Evolutionary conservation across 2,888 invertebrate species (phyloP), one percentile per base, ranked within the genome.

Genomic region (Taenaris catops): DNA sequence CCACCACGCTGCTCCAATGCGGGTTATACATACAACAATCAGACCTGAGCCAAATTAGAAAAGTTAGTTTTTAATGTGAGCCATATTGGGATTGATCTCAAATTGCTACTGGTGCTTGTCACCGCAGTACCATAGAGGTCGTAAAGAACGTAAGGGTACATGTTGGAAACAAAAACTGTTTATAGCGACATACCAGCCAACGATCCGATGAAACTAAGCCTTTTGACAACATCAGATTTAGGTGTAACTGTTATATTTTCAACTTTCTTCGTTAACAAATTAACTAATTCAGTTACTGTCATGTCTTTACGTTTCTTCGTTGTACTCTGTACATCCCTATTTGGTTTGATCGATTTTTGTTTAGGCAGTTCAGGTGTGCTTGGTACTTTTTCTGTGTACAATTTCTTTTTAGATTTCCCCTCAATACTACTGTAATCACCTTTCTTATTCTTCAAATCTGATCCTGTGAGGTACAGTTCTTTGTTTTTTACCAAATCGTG

Each of bases 141-240:
- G n/a, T n/a, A n/a, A n/a, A n/a, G n/a, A n/a, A n/a, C n/a, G n/a
- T n/a, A n/a, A n/a, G n/a, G n/a, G n/a, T n/a, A n/a, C n/a, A n/a
- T n/a, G n/a, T n/a, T n/a, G n/a, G n/a, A n/a, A n/a, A n/a, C n/a
- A n/a, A n/a, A n/a, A n/a, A n/a, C n/a, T n/a, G n/a, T n/a, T n/a
- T n/a, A n/a, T n/a, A n/a, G n/a, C n/a, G n/a, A 17, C 25, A 27
- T 67, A 89, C 90, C 87, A 58, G 89, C 88, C 41, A 90, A 66
- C 24, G 90, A 90, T 27, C 80, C 88, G 38, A 90, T 58, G 55
- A 90, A 90, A 48, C 75, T 81, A 4, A 88, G 64, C 25, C 71
- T 67, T 38, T 59, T 68, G 1, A 63, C 49, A 18, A 21, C 14
- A 24, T 36, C 28, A 10, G 7, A 25, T 7, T 28, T 36, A 0